Evolutionary conservation across 2,888 invertebrate species (phyloP).

Genomic region (Cancer borealis): DNA sequence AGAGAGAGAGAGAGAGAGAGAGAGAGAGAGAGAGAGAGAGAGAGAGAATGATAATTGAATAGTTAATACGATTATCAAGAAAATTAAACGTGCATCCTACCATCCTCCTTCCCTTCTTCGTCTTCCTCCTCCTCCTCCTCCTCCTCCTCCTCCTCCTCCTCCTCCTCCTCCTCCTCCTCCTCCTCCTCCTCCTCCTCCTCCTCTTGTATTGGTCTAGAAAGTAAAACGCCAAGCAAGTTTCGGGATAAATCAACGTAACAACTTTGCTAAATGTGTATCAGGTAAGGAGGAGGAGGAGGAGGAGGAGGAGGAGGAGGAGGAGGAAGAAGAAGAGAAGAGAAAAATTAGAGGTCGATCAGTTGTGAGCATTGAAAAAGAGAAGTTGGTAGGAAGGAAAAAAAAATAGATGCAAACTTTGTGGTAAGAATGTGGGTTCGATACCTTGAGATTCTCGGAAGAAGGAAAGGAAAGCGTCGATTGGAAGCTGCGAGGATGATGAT

Average conservation of each 20-base stretch:
- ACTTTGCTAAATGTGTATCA: no score
- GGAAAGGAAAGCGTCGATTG: no score
- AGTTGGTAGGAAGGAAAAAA: neutral
- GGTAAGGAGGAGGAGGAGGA: neutral
- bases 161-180: neutral
- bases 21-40: slow-evolving; percentile 9
- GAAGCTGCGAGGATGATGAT: no score
- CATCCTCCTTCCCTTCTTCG: no score
- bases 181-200: neutral
- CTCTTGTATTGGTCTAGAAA: no score
- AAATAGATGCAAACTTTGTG: neutral
- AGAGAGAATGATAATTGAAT: neutral
- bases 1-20: slow-evolving; percentile 12
- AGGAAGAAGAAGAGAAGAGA: neutral
- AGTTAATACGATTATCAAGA: neutral
- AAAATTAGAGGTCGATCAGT: no score
- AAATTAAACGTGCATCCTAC: no score
- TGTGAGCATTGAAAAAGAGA: neutral
- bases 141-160: neutral
- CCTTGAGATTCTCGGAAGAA: neutral
- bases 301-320: neutral
- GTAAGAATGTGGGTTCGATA: neutral
- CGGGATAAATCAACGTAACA: no score
- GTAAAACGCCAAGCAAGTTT: no score
- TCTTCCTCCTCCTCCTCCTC: neutral